Evolutionary conservation across 2,888 invertebrate species (phyloP).

Genomic region (Caenorhabditis sp.): DNA sequence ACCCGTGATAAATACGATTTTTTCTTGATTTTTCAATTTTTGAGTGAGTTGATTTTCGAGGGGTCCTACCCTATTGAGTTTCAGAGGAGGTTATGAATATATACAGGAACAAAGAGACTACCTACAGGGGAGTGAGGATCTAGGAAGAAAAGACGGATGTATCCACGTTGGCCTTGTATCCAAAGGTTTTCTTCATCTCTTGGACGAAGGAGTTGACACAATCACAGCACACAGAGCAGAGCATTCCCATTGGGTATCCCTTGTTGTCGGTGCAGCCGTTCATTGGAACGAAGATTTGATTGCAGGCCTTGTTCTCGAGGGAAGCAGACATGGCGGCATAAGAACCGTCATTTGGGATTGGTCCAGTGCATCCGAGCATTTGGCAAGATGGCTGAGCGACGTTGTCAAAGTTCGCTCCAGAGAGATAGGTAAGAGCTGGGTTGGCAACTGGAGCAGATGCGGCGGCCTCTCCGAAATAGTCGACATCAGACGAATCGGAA

Average conservation of each 20-base stretch:
- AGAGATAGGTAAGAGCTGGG: constrained; percentile 77
- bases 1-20: constrained; percentile 42
- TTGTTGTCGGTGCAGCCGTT: constrained; percentile 77
- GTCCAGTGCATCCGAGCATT: constrained; percentile 80
- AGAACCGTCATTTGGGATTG: constrained; percentile 78
- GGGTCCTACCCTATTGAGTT: not conserved
- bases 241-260: constrained; percentile 81
- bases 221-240: constrained; percentile 81
- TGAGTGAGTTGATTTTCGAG: constrained; percentile 11
- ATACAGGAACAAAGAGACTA: constrained; percentile 22
- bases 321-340: constrained; percentile 66
- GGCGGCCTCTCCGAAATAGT: constrained; percentile 61
- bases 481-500: constrained; percentile 55
- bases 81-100: not conserved
- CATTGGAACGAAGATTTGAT: constrained; percentile 79
- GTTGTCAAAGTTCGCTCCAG: constrained; percentile 78
- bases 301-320: constrained; percentile 69
- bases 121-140: constrained; percentile 1
- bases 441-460: constrained; percentile 72
- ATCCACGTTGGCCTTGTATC: constrained; percentile 67
- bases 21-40: constrained; percentile 46
- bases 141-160: constrained; percentile 45
- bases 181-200: constrained; percentile 79
- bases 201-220: constrained; percentile 73
- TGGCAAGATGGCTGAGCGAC: constrained; percentile 75